phyloP scores from a whole-genome alignment of 2,888 invertebrate genomes.

The Drosophila formosana region DNA sequence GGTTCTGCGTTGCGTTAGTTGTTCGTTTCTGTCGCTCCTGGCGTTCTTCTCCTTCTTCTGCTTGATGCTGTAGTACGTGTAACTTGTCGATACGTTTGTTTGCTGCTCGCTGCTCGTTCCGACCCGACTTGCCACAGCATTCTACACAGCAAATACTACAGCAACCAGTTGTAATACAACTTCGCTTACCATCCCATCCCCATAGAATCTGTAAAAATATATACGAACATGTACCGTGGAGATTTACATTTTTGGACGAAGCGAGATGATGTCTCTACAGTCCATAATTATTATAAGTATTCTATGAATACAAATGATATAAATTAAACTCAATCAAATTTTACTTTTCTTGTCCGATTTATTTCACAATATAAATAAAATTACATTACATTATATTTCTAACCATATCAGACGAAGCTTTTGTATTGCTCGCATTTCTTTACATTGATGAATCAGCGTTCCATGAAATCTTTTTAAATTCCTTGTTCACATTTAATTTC shows the following conservation, averaged over 20 bases:
- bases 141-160: slow-evolving; percentile 74
- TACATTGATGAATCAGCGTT: slow-evolving; percentile 33
- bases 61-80: slow-evolving; percentile 48
- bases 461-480: slow-evolving; percentile 1
- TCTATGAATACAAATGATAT: background rate
- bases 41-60: slow-evolving; percentile 48
- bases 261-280: slow-evolving; percentile 18
- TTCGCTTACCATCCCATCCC: slow-evolving; percentile 59
- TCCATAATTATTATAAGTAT: background rate
- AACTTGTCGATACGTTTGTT: slow-evolving; percentile 60
- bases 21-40: slow-evolving; percentile 54
- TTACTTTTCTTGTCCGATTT: background rate
- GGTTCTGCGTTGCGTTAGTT: slow-evolving; percentile 74
- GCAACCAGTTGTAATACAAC: slow-evolving; percentile 77
- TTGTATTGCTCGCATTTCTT: background rate
- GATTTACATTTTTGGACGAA: slow-evolving; percentile 12
- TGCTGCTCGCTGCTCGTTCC: slow-evolving; percentile 36
- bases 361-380: background rate
- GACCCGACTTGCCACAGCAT: slow-evolving; percentile 51
- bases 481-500: background rate
- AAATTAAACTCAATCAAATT: background rate
- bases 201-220: slow-evolving; percentile 46
- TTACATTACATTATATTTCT: background rate
- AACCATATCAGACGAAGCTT: background rate
- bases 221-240: background rate